A percentile compares a stretch with the other conserved stretches of the same genome.
Conservation (phyloP, 2,113 vertebrate genomes). For the Mirza zaza region DNA sequence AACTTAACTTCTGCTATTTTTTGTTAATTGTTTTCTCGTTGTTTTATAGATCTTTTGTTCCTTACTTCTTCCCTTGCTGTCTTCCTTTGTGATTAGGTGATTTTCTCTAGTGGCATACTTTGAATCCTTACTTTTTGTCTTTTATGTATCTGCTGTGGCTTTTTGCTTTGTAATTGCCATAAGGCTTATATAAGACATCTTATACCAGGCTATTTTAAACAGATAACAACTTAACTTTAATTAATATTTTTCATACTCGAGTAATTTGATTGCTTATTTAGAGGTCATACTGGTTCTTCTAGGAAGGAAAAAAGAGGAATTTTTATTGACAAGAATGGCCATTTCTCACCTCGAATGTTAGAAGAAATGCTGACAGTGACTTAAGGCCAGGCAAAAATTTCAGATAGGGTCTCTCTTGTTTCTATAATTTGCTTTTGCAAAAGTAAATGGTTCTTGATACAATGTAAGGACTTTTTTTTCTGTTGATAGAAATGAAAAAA, state of each 20-base stretch:
- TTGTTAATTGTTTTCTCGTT: not conserved
- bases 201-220: not conserved
- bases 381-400: not conserved
- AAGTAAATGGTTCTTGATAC: not conserved
- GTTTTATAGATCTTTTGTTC: not conserved
- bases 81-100: not conserved
- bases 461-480: not conserved
- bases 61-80: not conserved
- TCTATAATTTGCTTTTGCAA: not conserved
- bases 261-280: not conserved
- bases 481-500: not conserved
- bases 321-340: not conserved
- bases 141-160: not conserved
- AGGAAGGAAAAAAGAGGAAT: not conserved
- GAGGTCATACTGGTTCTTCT: not conserved
- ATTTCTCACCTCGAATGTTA: not conserved
- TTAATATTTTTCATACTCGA: not conserved
- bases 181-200: not conserved
- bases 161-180: not conserved
- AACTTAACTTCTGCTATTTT: not conserved
- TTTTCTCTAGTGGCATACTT: not conserved
- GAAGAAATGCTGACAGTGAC: not conserved
- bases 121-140: not conserved
- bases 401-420: not conserved
- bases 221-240: not conserved